phyloP scores from a whole-genome alignment of 2,797 vertebrate genomes.

The Ateles fusciceps region DNA sequence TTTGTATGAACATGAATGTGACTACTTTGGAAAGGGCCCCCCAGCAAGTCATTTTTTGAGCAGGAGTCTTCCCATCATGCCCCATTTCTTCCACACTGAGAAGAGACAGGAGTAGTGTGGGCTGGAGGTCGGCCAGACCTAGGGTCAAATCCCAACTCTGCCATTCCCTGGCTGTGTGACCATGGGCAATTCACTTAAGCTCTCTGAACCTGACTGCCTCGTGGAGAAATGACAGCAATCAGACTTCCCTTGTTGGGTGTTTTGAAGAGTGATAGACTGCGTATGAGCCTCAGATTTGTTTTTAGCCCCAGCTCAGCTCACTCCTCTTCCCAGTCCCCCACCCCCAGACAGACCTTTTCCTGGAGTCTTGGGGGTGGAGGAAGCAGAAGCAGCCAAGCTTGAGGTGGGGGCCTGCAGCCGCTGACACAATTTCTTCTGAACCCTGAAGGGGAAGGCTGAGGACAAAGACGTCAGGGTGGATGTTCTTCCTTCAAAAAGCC shows the following conservation, averaged over 20 bases:
- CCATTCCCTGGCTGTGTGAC: not conserved
- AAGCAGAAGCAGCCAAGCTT: not conserved
- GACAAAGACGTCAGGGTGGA: not conserved
- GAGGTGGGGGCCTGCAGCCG: not conserved
- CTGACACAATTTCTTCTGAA: slow-evolving; percentile 48
- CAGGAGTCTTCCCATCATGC: not conserved
- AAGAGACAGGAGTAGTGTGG: not conserved
- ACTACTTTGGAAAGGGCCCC: not conserved
- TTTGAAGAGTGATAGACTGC: slow-evolving; percentile 51
- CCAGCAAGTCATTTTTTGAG: not conserved
- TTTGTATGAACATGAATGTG: not conserved
- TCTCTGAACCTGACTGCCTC: not conserved
- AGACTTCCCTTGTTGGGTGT: not conserved
- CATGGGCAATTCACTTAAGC: slow-evolving; percentile 3
- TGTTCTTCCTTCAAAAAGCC: not conserved
- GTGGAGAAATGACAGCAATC: not conserved
- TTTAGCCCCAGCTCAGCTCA: slow-evolving; percentile 58
- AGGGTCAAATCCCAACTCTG: not conserved
- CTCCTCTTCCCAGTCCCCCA: slow-evolving; percentile 43
- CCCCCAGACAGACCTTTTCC: slow-evolving; percentile 69
- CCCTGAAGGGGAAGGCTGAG: not conserved
- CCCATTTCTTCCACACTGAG: not conserved
- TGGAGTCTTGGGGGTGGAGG: slow-evolving; percentile 56
- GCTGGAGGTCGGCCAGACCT: not conserved
- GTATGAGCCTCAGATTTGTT: slow-evolving; percentile 62